phyloP scores from a whole-genome alignment of 2,888 invertebrate species.

The Scrobipalpa costella region DNA sequence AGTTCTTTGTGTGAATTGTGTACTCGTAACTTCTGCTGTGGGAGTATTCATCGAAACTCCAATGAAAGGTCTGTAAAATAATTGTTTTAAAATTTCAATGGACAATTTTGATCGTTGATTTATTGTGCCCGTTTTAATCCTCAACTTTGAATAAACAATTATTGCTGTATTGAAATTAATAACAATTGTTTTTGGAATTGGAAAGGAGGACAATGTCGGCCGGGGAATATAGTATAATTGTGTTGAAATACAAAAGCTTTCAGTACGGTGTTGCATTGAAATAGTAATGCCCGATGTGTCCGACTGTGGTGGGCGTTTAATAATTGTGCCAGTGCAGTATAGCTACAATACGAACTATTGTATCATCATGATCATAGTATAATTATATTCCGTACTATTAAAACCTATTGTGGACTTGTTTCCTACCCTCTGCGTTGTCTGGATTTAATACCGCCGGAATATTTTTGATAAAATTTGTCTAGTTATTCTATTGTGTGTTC shows the following conservation, averaged over 20 bases:
- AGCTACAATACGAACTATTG: no score
- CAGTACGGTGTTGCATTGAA: not conserved
- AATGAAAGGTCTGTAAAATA: constrained; percentile 3
- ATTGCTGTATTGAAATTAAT: constrained; percentile 3
- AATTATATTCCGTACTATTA: no score
- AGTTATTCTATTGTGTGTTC: no score
- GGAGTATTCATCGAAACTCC: not conserved
- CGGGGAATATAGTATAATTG: not conserved
- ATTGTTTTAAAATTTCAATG: constrained; percentile 5
- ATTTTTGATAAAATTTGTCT: no score
- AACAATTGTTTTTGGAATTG: not conserved
- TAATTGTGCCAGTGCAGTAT: no score
- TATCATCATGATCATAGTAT: no score
- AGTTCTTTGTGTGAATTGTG: constrained; percentile 1
- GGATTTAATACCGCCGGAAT: no score
- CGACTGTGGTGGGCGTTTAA: not conserved
- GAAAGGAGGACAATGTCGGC: not conserved
- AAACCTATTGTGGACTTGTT: no score
- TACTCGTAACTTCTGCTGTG: not conserved
- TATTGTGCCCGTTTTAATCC: not conserved
- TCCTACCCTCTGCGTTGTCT: no score
- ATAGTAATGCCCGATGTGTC: not conserved
- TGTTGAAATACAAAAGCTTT: not conserved
- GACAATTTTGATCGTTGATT: constrained; percentile 1
- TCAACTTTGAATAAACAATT: not conserved